Percentiles rank a stretch among this genome's conserved stretches.
Evolutionary conservation across 2,888 invertebrate genomes (phyloP).

Genomic region (Aricia artaxerxes): DNA sequence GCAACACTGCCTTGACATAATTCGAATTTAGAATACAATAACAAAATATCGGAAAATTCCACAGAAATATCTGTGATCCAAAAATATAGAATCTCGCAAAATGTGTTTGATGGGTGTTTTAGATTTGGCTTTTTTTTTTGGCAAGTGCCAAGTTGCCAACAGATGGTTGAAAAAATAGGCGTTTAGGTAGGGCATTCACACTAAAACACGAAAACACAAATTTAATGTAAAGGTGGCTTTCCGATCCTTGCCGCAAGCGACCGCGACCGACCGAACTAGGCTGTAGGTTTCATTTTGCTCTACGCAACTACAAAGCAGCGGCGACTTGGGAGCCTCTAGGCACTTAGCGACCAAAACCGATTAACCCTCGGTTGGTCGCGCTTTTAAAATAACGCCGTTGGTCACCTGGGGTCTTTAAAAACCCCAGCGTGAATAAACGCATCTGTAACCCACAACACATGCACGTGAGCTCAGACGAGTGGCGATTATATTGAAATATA

Average conservation of each 20-base stretch:
- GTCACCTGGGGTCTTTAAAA: no score
- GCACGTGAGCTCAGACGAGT: no score
- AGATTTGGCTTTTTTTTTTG: neutral
- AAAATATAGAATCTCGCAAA: neutral
- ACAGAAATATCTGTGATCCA: neutral
- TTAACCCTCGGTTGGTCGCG: neutral
- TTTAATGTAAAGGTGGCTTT: neutral
- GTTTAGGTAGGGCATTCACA: neutral
- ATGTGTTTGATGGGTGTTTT: neutral
- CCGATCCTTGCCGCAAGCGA: no score
- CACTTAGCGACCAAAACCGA: neutral
- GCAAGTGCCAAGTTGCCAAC: slow-evolving; percentile 7
- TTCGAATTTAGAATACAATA: neutral
- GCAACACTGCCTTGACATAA: neutral
- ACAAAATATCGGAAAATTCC: neutral
- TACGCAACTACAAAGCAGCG: no score
- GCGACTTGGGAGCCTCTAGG: no score
- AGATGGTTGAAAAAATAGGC: neutral
- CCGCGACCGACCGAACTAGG: no score
- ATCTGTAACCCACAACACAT: no score
- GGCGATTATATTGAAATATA: no score
- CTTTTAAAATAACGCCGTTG: no score
- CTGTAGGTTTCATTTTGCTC: no score
- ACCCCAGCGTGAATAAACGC: no score
- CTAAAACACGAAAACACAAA: neutral